A percentile compares a stretch with the other conserved stretches of the same genome.
phyloP scores from a whole-genome alignment of 2,797 vertebrate species.

The Enteromius unitaeniatus region DNA sequence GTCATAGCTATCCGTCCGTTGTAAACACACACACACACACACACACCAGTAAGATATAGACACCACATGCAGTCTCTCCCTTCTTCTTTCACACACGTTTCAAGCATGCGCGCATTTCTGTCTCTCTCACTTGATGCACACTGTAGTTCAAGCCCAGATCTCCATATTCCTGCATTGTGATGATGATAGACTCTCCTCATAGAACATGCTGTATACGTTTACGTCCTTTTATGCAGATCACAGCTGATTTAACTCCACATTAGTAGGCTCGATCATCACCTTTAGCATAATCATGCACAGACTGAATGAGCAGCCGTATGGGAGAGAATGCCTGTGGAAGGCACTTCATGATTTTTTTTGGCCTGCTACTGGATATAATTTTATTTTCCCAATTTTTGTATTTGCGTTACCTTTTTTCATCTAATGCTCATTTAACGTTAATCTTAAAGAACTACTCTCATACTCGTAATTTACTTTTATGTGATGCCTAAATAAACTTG shows the following conservation, averaged over 20 bases:
- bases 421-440: conserved; percentile 31
- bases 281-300: conserved; percentile 41
- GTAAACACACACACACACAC: conserved; percentile 2
- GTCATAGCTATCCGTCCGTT: conserved; percentile 17
- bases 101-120: background rate
- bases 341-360: background rate
- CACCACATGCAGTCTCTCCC: background rate
- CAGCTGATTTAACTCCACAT: conserved; percentile 33
- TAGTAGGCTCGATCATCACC: conserved; percentile 15
- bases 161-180: conserved; percentile 11
- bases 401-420: background rate
- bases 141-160: conserved; percentile 10
- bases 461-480: background rate
- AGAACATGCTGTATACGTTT: conserved; percentile 31
- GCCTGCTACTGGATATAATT: background rate
- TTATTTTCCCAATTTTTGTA: background rate
- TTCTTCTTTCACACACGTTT: background rate
- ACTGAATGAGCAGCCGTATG: conserved; percentile 24
- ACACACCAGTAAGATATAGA: conserved; percentile 22
- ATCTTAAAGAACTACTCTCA: background rate
- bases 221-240: conserved; percentile 35
- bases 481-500: background rate
- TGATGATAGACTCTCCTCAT: conserved; percentile 37
- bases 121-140: conserved; percentile 4
- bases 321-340: background rate